Conservation (phyloP, 2,797 vertebrate species). For the Psittacula derbiana region DNA sequence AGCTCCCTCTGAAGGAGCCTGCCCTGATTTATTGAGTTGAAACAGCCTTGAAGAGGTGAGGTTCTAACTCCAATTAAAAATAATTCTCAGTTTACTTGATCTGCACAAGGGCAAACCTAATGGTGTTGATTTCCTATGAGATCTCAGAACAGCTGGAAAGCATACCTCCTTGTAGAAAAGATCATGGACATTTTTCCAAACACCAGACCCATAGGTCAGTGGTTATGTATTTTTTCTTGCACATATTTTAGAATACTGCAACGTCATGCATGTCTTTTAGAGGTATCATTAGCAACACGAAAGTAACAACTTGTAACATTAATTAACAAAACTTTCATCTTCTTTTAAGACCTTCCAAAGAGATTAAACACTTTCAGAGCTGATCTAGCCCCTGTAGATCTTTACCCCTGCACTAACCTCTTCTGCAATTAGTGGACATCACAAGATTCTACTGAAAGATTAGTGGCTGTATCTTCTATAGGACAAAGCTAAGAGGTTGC, state of each 20-base stretch:
- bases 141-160: not conserved
- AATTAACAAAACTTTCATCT: not conserved
- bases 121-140: not conserved
- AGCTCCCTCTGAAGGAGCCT: not conserved
- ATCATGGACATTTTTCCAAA: not conserved
- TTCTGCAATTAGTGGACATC: not conserved
- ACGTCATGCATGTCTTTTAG: not conserved
- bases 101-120: not conserved
- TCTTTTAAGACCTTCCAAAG: not conserved
- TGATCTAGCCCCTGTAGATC: not conserved
- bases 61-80: not conserved
- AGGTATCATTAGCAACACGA: not conserved
- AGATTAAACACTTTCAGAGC: not conserved
- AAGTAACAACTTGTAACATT: not conserved
- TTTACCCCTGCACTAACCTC: not conserved
- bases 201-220: not conserved
- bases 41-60: not conserved
- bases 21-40: not conserved
- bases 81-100: not conserved
- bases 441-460: not conserved
- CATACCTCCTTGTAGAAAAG: not conserved
- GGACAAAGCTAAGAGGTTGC: not conserved
- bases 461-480: not conserved
- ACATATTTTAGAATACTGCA: not conserved
- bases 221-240: not conserved